phyloP scores from a whole-genome alignment of 2,797 vertebrate genomes.

The Oceanodroma leucorhoa region DNA sequence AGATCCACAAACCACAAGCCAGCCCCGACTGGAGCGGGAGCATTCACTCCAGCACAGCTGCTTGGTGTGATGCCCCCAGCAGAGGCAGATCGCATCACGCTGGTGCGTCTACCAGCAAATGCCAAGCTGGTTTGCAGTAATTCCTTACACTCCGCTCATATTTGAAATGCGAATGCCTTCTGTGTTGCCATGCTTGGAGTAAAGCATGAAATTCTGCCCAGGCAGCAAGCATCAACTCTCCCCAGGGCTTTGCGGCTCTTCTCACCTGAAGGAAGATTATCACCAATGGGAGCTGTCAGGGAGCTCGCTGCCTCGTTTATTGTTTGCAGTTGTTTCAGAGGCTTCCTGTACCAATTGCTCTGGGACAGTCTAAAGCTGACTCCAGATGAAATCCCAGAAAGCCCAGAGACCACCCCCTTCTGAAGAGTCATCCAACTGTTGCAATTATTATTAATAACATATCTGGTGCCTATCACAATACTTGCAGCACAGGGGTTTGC shows the following conservation, averaged over 20 bases:
- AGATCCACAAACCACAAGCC: background rate
- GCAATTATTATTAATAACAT: background rate
- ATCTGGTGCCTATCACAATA: background rate
- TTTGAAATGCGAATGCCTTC: background rate
- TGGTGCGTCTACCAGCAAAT: background rate
- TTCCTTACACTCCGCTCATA: fast-evolving
- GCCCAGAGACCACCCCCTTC: background rate
- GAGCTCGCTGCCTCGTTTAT: background rate
- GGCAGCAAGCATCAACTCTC: background rate
- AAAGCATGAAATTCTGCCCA: background rate
- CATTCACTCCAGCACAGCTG: background rate
- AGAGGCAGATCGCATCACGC: fast-evolving
- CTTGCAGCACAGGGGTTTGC: background rate
- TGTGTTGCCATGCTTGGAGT: background rate
- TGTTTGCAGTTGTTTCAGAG: background rate
- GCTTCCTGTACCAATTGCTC: background rate
- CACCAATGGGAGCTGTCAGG: background rate
- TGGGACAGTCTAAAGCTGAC: background rate
- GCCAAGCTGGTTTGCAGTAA: background rate
- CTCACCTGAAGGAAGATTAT: background rate
- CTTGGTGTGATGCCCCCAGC: background rate
- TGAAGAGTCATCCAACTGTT: background rate
- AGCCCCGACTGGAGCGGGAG: background rate
- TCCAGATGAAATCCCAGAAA: background rate
- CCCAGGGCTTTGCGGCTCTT: background rate